Percentiles rank a stretch among this genome's conserved stretches.
Conservation (phyloP, 2,797 vertebrate species). For the Sebastes hubbsi region DNA sequence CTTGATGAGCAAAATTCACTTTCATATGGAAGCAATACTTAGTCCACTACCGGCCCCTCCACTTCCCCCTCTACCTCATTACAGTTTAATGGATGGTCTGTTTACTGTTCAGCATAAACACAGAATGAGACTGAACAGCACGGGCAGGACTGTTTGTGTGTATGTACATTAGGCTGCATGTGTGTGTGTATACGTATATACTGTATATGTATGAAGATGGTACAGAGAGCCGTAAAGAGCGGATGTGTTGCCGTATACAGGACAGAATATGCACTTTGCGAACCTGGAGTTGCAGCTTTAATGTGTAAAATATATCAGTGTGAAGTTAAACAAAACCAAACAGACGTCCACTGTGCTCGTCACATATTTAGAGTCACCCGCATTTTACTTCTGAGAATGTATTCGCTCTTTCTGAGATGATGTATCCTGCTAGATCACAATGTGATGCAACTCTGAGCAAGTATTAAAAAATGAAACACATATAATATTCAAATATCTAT, state of each 20-base stretch:
- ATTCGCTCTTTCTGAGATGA: background rate
- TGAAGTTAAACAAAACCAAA: conserved; percentile 33
- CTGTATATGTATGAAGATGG: background rate
- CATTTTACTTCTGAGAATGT: background rate
- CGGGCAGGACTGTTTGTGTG: conserved; percentile 5
- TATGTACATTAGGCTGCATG: background rate
- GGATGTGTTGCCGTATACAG: background rate
- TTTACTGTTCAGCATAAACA: conserved; percentile 64
- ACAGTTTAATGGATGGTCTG: conserved; percentile 56
- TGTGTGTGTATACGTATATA: background rate
- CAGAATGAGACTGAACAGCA: conserved; percentile 20
- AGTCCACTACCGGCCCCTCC: background rate
- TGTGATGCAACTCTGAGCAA: background rate
- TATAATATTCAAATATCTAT: background rate
- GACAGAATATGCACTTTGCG: background rate
- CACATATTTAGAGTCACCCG: background rate
- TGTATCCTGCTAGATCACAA: background rate
- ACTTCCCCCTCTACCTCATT: conserved; percentile 40
- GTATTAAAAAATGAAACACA: background rate
- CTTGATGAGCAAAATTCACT: conserved; percentile 39
- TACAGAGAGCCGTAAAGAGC: background rate
- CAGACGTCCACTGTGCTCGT: background rate
- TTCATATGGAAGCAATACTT: conserved; percentile 73
- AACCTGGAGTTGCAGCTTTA: background rate
- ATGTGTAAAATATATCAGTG: conserved; percentile 7